phyloP scores from a whole-genome alignment of 2,888 invertebrate species.

The Amiota communis region DNA sequence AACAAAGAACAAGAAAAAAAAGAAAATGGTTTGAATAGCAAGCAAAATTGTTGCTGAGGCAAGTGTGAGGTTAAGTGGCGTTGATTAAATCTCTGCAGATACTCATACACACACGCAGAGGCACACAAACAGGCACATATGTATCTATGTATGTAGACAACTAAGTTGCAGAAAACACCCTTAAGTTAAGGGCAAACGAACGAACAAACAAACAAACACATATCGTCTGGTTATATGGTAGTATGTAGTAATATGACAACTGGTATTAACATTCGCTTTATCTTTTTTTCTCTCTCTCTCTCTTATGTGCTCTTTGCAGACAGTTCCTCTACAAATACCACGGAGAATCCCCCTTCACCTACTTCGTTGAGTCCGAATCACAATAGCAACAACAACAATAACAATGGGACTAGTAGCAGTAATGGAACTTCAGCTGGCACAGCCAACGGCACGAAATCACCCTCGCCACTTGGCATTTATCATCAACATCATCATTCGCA shows the following conservation, averaged over 20 bases:
- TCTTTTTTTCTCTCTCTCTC: constrained; percentile 30
- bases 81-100: constrained; percentile 61
- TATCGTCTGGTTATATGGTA: neutral
- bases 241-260: neutral
- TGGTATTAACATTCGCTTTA: neutral
- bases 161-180: constrained; percentile 31
- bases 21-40: constrained; percentile 27
- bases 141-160: neutral
- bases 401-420: constrained; percentile 41
- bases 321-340: constrained; percentile 82
- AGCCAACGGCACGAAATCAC: constrained; percentile 58
- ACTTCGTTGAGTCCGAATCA: constrained; percentile 77
- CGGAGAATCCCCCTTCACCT: constrained; percentile 78
- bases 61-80: constrained; percentile 65
- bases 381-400: constrained; percentile 46
- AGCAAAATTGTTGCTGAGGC: constrained; percentile 44
- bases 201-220: neutral
- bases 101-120: constrained; percentile 35
- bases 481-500: constrained; percentile 56
- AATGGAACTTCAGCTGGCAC: constrained; percentile 44
- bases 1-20: constrained; percentile 10
- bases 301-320: constrained; percentile 75
- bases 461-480: constrained; percentile 55
- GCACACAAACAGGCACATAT: constrained; percentile 20
- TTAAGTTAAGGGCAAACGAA: constrained; percentile 1